Conservation (phyloP, 2,888 invertebrate species). For the Coelinius sp. region DNA sequence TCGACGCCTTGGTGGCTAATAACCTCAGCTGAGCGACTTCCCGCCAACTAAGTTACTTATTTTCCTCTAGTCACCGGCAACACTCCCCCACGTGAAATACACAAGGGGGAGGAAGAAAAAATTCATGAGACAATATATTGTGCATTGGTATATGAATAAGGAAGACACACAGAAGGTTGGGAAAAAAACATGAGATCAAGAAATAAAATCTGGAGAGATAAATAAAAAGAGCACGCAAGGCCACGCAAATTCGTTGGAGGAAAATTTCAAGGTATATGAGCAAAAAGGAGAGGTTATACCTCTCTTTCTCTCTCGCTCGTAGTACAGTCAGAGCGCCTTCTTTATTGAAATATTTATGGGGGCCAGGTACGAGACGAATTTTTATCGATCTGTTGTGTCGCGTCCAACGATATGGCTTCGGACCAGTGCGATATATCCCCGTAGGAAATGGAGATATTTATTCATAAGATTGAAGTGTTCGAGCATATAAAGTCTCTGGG, state of each 20-base stretch:
- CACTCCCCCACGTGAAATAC: neutral
- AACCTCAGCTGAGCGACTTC: slow-evolving; percentile 51
- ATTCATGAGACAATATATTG: slow-evolving; percentile 4
- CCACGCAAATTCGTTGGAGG: slow-evolving; percentile 29
- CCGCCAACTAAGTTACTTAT: slow-evolving; percentile 16
- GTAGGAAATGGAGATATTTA: slow-evolving; percentile 63
- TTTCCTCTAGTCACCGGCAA: neutral
- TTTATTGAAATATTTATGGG: slow-evolving; percentile 64
- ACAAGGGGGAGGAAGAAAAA: neutral
- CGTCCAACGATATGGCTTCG: slow-evolving; percentile 50
- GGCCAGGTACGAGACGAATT: slow-evolving; percentile 55
- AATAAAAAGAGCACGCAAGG: slow-evolving; percentile 15
- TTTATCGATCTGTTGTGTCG: slow-evolving; percentile 65
- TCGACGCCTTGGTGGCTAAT: slow-evolving; percentile 66
- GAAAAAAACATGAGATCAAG: neutral
- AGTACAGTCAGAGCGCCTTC: slow-evolving; percentile 45
- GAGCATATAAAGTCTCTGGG: slow-evolving; percentile 54
- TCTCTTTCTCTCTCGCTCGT: slow-evolving; percentile 20
- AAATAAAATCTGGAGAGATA: neutral
- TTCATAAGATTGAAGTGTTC: slow-evolving; percentile 56
- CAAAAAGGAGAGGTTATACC: neutral
- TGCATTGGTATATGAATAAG: neutral
- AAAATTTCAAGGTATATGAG: slow-evolving; percentile 28
- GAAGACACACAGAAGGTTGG: neutral
- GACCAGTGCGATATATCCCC: slow-evolving; percentile 43